phyloP scores from a whole-genome alignment of 1,140 invertebrate genomes.

The Argopecten irradians region DNA sequence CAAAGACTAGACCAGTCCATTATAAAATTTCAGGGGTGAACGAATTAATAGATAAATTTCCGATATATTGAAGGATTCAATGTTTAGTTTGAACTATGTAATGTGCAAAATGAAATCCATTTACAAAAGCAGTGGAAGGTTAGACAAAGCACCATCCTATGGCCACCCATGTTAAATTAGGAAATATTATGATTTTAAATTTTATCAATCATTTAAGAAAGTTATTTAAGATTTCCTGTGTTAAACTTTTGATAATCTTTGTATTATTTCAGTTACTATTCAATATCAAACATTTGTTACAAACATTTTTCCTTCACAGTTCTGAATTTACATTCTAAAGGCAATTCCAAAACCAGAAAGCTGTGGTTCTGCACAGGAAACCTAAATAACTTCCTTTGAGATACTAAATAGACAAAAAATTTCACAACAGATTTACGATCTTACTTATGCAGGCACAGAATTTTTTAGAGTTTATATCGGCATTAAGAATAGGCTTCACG shows the following conservation, averaged over 20 bases:
- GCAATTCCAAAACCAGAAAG: not conserved
- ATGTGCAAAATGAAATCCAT: not conserved
- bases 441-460: constrained; percentile 74
- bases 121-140: not conserved
- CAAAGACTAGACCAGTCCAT: too few species aligned
- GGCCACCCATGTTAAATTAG: not conserved
- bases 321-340: not conserved
- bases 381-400: not conserved
- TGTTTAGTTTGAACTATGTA: not conserved
- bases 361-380: not conserved
- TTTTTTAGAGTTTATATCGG: constrained; percentile 66
- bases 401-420: constrained; percentile 41
- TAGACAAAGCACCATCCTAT: constrained; percentile 1
- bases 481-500: constrained; percentile 69
- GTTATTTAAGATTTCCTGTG: not conserved
- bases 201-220: not conserved
- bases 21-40: too few species aligned
- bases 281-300: too few species aligned
- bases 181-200: not conserved
- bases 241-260: not conserved
- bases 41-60: too few species aligned
- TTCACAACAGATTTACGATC: constrained; percentile 35
- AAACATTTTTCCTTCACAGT: too few species aligned
- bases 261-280: not conserved
- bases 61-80: too few species aligned